phyloP scores from a whole-genome alignment of 2,113 vertebrate genomes.

The Mionectes macconnelli region DNA sequence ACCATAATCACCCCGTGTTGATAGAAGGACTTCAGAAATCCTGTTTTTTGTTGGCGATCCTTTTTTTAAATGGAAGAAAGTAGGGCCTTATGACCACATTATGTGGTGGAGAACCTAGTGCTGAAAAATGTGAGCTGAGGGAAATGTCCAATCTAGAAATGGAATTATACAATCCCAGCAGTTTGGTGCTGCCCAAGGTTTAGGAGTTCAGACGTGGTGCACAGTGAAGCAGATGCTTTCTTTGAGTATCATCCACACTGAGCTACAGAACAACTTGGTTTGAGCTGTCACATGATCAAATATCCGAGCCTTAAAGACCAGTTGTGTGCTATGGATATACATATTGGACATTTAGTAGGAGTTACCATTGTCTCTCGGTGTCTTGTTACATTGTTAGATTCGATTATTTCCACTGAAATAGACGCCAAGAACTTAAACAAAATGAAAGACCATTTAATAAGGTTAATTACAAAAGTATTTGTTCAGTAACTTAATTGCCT shows the following conservation, averaged over 20 bases:
- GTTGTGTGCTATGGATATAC: background rate
- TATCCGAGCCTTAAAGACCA: background rate
- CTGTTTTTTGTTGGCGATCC: background rate
- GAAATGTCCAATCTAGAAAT: background rate
- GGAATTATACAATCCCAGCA: background rate
- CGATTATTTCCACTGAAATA: background rate
- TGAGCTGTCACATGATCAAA: background rate
- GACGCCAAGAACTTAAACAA: background rate
- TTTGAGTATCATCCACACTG: background rate
- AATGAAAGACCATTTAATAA: fast-evolving
- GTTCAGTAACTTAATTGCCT: background rate
- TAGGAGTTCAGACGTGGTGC: background rate
- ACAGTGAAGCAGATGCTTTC: background rate
- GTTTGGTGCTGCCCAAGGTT: fast-evolving
- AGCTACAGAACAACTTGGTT: background rate
- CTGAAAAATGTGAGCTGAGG: background rate
- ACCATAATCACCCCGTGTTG: background rate
- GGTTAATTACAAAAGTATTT: background rate
- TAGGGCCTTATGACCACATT: background rate
- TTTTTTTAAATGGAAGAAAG: background rate
- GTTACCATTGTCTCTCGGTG: background rate
- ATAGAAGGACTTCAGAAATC: background rate
- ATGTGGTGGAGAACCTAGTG: background rate
- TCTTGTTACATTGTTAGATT: background rate
- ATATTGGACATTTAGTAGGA: background rate